phyloP scores from a whole-genome alignment of 2,797 vertebrate species.

The Crax fasciolata region DNA sequence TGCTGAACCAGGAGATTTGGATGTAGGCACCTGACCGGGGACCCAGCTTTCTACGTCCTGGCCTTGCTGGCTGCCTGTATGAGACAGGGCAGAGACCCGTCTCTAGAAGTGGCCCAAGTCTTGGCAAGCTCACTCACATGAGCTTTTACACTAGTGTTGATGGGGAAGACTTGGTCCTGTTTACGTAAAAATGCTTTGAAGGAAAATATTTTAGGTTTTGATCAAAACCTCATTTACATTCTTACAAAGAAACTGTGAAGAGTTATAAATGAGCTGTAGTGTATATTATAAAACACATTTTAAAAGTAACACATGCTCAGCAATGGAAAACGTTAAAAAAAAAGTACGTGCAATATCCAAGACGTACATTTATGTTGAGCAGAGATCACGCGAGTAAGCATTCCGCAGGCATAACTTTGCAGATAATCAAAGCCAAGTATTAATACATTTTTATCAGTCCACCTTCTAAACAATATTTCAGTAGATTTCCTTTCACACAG shows the following conservation, averaged over 20 bases:
- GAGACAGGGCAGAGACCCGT: background rate
- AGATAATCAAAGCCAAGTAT: slow-evolving; percentile 85
- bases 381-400: slow-evolving; percentile 75
- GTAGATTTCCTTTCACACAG: slow-evolving; percentile 99
- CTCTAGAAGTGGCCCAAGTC: background rate
- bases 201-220: slow-evolving; percentile 67
- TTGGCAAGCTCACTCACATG: background rate
- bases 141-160: slow-evolving; percentile 3
- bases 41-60: background rate
- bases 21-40: background rate
- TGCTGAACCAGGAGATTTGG: background rate
- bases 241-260: slow-evolving; percentile 56
- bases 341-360: slow-evolving; percentile 66
- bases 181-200: slow-evolving; percentile 65
- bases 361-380: slow-evolving; percentile 71
- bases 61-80: background rate
- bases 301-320: slow-evolving; percentile 74
- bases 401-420: slow-evolving; percentile 82
- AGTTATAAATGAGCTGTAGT: slow-evolving; percentile 78
- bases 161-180: background rate
- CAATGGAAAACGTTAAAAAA: slow-evolving; percentile 62
- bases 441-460: slow-evolving; percentile 86
- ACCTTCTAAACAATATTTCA: slow-evolving; percentile 92
- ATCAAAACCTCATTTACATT: slow-evolving; percentile 74
- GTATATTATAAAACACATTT: slow-evolving; percentile 62